phyloP scores from a whole-genome alignment of 2,113 vertebrate species.

The Onychorhynchus coronatus region DNA sequence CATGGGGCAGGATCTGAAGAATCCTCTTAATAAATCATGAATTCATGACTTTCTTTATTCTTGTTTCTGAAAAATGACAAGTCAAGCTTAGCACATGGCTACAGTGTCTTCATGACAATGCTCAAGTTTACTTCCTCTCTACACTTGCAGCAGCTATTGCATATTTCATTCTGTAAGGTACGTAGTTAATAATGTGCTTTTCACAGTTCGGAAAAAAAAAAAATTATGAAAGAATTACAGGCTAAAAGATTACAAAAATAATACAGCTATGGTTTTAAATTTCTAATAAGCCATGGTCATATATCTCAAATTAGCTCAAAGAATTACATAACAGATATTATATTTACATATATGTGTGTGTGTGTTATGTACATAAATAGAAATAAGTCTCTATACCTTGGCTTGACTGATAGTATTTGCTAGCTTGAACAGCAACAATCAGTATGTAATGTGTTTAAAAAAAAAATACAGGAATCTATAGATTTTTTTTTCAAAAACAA shows the following conservation, averaged over 20 bases:
- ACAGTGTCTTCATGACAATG: not conserved
- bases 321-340: not conserved
- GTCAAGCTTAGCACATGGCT: not conserved
- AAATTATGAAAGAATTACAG: not conserved
- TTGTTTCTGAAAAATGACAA: not conserved
- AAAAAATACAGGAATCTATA: not conserved
- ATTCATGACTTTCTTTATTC: not conserved
- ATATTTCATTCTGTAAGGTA: not conserved
- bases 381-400: not conserved
- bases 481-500: not conserved
- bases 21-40: not conserved
- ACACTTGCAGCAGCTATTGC: not conserved
- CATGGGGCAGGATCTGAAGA: not conserved
- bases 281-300: not conserved
- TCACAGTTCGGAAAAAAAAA: not conserved
- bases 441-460: not conserved
- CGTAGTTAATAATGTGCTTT: not conserved
- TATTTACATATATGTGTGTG: not conserved
- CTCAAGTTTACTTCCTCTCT: not conserved
- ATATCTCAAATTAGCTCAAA: not conserved
- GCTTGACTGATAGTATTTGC: not conserved
- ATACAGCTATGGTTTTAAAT: not conserved
- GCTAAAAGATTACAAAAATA: not conserved
- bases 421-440: not conserved
- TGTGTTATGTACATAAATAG: not conserved